Base-by-base conservation (phyloP, 2,113 vertebrate genomes). In the Zeus faber region DNA sequence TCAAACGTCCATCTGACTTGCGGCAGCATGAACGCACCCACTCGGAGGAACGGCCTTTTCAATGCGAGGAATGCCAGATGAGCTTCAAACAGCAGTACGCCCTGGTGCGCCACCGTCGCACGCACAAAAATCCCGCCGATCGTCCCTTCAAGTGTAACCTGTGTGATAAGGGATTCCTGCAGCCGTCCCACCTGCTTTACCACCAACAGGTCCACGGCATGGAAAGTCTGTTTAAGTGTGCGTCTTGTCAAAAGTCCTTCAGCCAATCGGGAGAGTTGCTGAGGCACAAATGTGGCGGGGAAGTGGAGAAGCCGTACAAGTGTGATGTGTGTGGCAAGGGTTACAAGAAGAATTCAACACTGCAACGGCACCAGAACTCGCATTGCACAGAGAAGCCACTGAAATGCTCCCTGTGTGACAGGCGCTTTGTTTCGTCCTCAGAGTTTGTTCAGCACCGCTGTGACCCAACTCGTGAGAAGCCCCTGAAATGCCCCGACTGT, bases 21-120 rank as follows among this genome's bases (percentile, higher is more conserved):
- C 88, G 95, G 70, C 96, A 98, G 78, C 96, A 98, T 0, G 95
- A 98, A 65, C 94, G 95, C 68, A 97, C 95, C 0, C 96, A 98
- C 87, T 97, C 95, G 0, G 93, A 95, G 11, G 96, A 98, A 86
- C 87, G 96, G 1, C 96, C 96, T 8, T 98, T 97, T 80, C 94
- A 97, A 82, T 98, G 96, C 0, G 95, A 97, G 74, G 94, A 97
- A 65, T 98, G 96, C 68, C 95, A 97, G 81, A 97, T 97, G 95
- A 96, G 95, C 80, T 98, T 98, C 81, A 98, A 98, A 67, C 95
- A 98, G 81, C 96, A 97, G 81, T 98, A 97, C 0, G 93, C 95
- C 0, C 92, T 98, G 0, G 95, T 98, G 53, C 92, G 96, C 54
- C 96, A 98, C 43, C 92, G 95, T 1, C 94, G 95, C 76, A 97